Conservation (phyloP, 2,888 invertebrate genomes). For the Tachystola acroxantha region DNA sequence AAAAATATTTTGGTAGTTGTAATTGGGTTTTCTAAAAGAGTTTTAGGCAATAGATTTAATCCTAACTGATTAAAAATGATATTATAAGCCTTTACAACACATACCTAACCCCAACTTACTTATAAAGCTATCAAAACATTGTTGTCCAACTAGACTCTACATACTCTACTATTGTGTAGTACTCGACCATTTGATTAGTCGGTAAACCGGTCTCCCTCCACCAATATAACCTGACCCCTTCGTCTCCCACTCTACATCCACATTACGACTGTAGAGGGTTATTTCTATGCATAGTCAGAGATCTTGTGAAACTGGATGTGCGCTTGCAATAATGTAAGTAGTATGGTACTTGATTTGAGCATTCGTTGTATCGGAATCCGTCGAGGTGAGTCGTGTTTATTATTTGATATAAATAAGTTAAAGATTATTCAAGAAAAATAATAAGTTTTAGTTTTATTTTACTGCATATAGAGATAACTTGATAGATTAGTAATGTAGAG, state of each 20-base stretch:
- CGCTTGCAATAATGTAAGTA: not conserved
- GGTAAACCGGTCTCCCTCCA: constrained; percentile 13
- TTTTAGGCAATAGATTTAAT: too few relatives aligned
- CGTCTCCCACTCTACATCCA: constrained; percentile 1
- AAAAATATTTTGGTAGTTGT: too few relatives aligned
- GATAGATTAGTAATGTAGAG: too few relatives aligned
- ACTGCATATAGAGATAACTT: too few relatives aligned
- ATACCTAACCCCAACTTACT: too few relatives aligned
- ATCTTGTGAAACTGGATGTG: not conserved
- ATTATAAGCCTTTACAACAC: too few relatives aligned
- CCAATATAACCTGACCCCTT: constrained; percentile 10
- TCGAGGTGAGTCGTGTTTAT: constrained; percentile 37
- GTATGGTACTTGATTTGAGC: constrained; percentile 4
- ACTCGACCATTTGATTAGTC: constrained; percentile 11
- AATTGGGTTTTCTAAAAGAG: too few relatives aligned
- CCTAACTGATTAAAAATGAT: too few relatives aligned
- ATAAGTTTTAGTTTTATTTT: constrained; percentile 7
- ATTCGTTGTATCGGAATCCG: constrained; percentile 26
- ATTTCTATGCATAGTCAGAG: not conserved
- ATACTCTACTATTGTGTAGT: not conserved
- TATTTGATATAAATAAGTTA: constrained; percentile 9
- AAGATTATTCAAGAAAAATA: too few relatives aligned
- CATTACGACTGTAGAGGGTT: not conserved
- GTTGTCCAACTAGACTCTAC: not conserved
- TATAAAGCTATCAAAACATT: too few relatives aligned